Evolutionary conservation across 2,113 vertebrate genomes (phyloP).

Genomic region (Mesitornis unicolor): DNA sequence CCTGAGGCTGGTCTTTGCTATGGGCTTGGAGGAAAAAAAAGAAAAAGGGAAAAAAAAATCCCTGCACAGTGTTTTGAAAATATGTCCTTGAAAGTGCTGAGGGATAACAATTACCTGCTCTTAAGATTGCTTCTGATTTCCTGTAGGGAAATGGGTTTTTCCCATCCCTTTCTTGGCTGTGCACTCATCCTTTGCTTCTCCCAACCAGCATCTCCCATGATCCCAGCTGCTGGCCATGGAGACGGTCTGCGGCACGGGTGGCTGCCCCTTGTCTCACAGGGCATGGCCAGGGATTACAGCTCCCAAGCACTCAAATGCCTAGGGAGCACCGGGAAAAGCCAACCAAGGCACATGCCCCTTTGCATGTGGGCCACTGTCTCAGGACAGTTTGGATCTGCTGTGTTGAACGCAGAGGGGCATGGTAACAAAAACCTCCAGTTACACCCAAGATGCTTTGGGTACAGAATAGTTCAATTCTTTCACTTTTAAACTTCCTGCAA

Average conservation of each 20-base stretch:
- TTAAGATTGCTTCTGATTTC: background rate
- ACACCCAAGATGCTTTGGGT: rapidly evolving
- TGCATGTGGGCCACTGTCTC: no score
- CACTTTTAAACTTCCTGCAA: no score
- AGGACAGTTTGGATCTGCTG: background rate
- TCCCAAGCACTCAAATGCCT: rapidly evolving
- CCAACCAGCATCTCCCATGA: background rate
- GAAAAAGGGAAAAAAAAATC: background rate
- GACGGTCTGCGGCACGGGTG: background rate
- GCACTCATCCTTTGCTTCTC: background rate
- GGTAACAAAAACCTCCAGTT: background rate
- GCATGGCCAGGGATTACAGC: background rate
- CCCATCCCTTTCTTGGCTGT: background rate
- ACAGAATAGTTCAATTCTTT: background rate
- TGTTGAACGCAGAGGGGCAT: rapidly evolving
- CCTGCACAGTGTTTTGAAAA: background rate
- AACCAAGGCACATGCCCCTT: rapidly evolving
- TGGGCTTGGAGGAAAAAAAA: no score
- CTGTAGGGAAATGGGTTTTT: background rate
- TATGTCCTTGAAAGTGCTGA: background rate
- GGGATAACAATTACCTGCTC: background rate
- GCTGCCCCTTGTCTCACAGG: background rate
- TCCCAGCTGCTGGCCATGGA: rapidly evolving
- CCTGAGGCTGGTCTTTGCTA: background rate
- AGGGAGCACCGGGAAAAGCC: background rate